Evolutionary conservation across 2,888 invertebrate species (phyloP).

Genomic region (Ischnus inquisitorius): DNA sequence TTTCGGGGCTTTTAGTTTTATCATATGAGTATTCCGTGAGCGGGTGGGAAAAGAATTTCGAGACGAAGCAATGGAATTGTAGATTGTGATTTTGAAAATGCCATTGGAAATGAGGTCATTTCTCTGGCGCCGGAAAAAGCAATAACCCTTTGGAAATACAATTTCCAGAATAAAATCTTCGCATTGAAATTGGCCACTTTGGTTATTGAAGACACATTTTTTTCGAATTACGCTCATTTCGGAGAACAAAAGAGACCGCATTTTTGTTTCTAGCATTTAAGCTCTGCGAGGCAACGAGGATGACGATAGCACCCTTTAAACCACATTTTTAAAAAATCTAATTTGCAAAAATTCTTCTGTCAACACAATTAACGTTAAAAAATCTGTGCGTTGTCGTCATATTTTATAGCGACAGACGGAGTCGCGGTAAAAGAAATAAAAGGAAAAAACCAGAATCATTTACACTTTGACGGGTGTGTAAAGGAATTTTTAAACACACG

Average conservation of each 20-base stretch:
- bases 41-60: not conserved
- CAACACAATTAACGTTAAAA: not conserved
- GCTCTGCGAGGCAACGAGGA: not conserved
- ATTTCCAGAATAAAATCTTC: not conserved
- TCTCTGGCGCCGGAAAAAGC: not conserved
- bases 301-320: not conserved
- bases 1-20: not conserved
- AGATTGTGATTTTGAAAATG: not conserved
- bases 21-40: not conserved
- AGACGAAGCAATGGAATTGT: not conserved
- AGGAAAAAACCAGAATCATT: slow-evolving; percentile 5
- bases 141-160: not conserved
- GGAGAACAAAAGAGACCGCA: too few relatives aligned
- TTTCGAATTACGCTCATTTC: too few relatives aligned
- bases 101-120: not conserved
- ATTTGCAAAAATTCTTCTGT: not conserved
- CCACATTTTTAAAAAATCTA: not conserved
- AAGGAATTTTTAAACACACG: slow-evolving; percentile 46
- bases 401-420: not conserved
- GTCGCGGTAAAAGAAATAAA: not conserved
- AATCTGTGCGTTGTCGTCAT: not conserved
- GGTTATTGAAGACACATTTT: too few relatives aligned
- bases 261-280: not conserved
- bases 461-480: slow-evolving; percentile 17
- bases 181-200: not conserved